Percentiles rank a stretch among this genome's conserved stretches.
phyloP scores from a whole-genome alignment of 2,797 vertebrate species.

The Mus spretus region DNA sequence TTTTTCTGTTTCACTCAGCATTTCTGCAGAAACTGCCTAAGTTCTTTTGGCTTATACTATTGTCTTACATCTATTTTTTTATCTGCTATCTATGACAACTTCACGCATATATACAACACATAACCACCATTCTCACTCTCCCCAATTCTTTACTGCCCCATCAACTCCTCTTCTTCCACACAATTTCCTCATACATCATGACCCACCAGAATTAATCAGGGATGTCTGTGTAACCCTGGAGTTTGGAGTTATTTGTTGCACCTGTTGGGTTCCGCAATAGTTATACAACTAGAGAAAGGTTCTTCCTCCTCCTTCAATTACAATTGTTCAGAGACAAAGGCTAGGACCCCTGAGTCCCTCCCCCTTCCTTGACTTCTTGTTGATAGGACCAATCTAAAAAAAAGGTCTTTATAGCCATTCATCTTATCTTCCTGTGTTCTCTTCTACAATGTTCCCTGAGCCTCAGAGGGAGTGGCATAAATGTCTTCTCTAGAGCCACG shows the following conservation, averaged over 20 bases:
- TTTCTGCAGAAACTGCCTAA: not conserved
- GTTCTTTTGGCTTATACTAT: not conserved
- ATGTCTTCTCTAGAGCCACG: not conserved
- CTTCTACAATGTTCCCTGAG: not conserved
- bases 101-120: not conserved
- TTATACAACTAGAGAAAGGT: not conserved
- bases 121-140: no score
- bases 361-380: not conserved
- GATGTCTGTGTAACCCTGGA: not conserved
- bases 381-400: not conserved
- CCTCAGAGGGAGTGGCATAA: not conserved
- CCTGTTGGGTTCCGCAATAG: not conserved
- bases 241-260: not conserved
- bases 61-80: not conserved
- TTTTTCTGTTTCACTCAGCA: not conserved
- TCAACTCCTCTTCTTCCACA: not conserved
- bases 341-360: no score
- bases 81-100: not conserved
- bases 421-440: not conserved
- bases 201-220: not conserved
- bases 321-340: not conserved
- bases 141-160: not conserved
- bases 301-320: not conserved
- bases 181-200: not conserved
- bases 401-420: not conserved